Base-by-base conservation (phyloP, 2,113 vertebrate species). In the Eurypyga helias region DNA sequence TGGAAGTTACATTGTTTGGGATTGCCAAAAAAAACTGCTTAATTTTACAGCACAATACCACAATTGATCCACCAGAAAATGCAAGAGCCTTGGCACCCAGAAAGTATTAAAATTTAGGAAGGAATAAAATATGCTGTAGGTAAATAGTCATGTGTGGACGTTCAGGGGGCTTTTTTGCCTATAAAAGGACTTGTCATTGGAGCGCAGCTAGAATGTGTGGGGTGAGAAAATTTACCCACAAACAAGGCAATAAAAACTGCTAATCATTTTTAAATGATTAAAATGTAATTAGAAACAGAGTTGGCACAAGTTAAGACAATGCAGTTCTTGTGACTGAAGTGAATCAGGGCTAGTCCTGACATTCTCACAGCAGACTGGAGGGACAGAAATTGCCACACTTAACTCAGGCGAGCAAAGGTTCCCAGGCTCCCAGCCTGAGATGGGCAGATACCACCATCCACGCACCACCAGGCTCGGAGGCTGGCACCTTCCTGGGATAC, bases 201-300 rank as follows among this genome's bases (percentile, higher is more conserved):
- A 97, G 93, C 5, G 41, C 81, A 96, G 93, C 84, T 95, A 96
- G 96, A 94, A 97, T 84, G 95, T 92, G 92, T 97, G 96, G 96
- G 93, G 95, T 97, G 94, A 96, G 94, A 96, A 97, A 97, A 96
- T 95, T 91, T 89, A 96, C 96, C 96, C 96, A 93, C 95, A 97
- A 96, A 96, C 97, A 96, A 95, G 96, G 96, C 94, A 95, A 93
- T 96, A 96, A 97, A 95, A 97, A 93, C 96, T 95, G 94, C 93
- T 96, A 96, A 97, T 97, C 95, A 96, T 97, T 97, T 96, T 95
- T 96, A 96, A 97, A 96, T 96, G 96, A 97, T 97, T 97, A 95
- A 95, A 97, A 95, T 89, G 93, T 95, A 97, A 97, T 96, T 96
- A 96, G 95, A 97, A 97, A 91, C 97, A 95, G 95, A 96, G 96